Conservation (phyloP, 2,888 invertebrate species). For the Dasypolia templi region DNA sequence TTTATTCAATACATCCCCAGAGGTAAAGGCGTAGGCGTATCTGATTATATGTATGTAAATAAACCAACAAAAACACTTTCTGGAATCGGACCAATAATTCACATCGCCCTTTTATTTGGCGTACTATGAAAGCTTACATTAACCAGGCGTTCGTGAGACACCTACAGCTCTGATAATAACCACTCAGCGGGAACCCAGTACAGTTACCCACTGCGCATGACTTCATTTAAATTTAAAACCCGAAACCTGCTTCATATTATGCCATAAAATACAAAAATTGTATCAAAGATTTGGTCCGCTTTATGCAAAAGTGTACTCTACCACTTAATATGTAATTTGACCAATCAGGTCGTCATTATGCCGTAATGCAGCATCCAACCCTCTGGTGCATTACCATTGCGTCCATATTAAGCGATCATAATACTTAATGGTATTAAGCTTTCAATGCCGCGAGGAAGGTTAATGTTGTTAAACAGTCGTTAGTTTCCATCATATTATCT, state of each 20-base stretch:
- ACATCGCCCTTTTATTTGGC: not conserved
- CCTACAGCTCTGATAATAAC: conserved; percentile 43
- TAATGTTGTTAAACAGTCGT: conserved; percentile 69
- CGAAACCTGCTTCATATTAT: not conserved
- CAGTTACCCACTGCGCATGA: conserved; percentile 30
- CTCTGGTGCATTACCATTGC: conserved; percentile 48
- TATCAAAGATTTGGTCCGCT: conserved; percentile 5
- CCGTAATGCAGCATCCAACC: conserved; percentile 39
- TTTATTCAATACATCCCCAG: not conserved
- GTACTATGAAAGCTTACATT: conserved; percentile 11
- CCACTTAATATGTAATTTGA: conserved; percentile 26
- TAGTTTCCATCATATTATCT: conserved; percentile 43
- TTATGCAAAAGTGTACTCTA: conserved; percentile 20
- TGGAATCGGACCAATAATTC: not conserved
- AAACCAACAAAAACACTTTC: not conserved
- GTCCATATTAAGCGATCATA: conserved; percentile 70
- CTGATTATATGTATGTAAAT: not conserved
- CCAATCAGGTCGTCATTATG: conserved; percentile 33
- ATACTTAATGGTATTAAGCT: conserved; percentile 57
- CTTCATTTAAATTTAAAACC: conserved; percentile 36
- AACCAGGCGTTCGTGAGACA: conserved; percentile 16
- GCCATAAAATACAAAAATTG: conserved; percentile 19
- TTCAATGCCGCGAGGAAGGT: conserved; percentile 65
- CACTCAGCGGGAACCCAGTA: conserved; percentile 39
- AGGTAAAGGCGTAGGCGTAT: not conserved